Evolutionary conservation across 1,140 invertebrate species (phyloP).

Genomic region (Drosophila micromelanica): DNA sequence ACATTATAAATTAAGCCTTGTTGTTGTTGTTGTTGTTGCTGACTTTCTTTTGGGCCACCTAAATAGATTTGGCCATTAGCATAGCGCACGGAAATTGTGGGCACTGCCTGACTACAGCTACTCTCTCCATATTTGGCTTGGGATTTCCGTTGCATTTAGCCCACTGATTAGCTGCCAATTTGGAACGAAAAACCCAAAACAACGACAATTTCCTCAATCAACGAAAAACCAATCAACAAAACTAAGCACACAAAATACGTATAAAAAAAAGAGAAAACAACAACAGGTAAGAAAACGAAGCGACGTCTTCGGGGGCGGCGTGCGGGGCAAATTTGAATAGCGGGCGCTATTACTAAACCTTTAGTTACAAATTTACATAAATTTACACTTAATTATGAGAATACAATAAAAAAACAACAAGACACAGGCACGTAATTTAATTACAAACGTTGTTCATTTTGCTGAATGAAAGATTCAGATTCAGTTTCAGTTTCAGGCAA

Average conservation of each 20-base stretch:
- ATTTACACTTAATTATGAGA: slow-evolving; percentile 77
- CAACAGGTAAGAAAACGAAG: slow-evolving; percentile 9
- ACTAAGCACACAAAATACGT: not conserved
- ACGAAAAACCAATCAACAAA: slow-evolving; percentile 49
- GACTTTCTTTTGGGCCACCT: slow-evolving; percentile 59
- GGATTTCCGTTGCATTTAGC: slow-evolving; percentile 75
- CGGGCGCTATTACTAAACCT: slow-evolving; percentile 5
- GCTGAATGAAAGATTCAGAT: slow-evolving; percentile 25
- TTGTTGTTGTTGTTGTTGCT: slow-evolving; percentile 23
- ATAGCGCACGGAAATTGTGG: slow-evolving; percentile 72
- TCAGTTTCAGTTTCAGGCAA: not conserved
- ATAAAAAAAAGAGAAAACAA: not conserved
- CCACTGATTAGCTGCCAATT: slow-evolving; percentile 74
- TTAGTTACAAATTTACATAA: slow-evolving; percentile 65
- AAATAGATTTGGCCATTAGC: slow-evolving; percentile 52
- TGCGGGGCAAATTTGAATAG: not conserved
- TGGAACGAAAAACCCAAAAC: slow-evolving; percentile 48
- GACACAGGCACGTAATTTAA: slow-evolving; percentile 7
- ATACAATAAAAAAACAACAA: not conserved
- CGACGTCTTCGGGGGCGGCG: slow-evolving; percentile 16
- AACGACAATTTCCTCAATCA: slow-evolving; percentile 75
- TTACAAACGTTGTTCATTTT: slow-evolving; percentile 3
- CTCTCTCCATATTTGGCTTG: slow-evolving; percentile 22
- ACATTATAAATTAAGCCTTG: slow-evolving; percentile 58
- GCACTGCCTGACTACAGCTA: not conserved